Evolutionary conservation across 2,888 invertebrate species (phyloP).

Genomic region (Sarcophaga caerulescens): DNA sequence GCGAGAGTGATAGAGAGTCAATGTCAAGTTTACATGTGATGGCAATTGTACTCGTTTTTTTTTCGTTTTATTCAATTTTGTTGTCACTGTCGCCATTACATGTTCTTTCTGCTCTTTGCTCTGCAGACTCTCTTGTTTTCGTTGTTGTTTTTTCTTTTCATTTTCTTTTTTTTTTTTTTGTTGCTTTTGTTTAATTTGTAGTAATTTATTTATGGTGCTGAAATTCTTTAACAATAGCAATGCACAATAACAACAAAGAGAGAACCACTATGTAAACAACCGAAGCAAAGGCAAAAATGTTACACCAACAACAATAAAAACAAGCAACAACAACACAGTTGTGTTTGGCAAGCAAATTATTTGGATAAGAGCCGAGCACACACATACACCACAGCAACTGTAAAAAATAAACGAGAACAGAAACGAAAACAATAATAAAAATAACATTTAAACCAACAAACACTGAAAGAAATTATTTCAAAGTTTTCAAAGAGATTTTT

Average conservation of each 20-base stretch:
- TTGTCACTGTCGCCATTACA: constrained; percentile 7
- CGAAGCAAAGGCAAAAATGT: background rate
- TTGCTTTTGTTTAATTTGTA: background rate
- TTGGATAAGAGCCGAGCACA: constrained; percentile 61
- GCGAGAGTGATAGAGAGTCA: constrained; percentile 20
- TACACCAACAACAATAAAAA: constrained; percentile 12
- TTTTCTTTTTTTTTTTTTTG: background rate
- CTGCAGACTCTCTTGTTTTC: background rate
- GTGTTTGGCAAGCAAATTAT: constrained; percentile 59
- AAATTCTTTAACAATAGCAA: constrained; percentile 46
- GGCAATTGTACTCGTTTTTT: background rate
- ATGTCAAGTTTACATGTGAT: constrained; percentile 63
- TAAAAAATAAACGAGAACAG: background rate
- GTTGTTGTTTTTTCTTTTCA: background rate
- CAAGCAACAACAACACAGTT: constrained; percentile 39
- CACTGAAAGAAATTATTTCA: constrained; percentile 27
- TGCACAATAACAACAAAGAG: constrained; percentile 23
- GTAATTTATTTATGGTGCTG: constrained; percentile 32
- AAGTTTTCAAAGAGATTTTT: background rate
- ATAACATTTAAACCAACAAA: background rate
- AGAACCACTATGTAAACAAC: background rate
- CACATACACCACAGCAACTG: background rate
- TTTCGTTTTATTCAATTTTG: background rate
- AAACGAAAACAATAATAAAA: background rate
- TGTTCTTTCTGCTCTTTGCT: background rate